Base-by-base conservation (phyloP, 2,113 vertebrate genomes). In the Otis tarda region DNA sequence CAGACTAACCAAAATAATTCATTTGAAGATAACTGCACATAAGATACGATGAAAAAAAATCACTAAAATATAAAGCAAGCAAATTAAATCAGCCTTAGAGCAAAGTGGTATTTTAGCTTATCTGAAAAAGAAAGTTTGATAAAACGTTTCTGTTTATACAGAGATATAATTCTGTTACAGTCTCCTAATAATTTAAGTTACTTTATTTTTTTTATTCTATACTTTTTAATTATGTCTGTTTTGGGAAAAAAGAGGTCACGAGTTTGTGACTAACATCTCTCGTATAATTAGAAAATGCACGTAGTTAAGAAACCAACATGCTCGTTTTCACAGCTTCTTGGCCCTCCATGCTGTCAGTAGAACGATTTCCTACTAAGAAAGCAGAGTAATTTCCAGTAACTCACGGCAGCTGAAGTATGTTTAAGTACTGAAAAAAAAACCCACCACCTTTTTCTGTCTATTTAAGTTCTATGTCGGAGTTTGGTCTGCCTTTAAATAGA, bases 361-460 rank as follows among this genome's bases (percentile, higher is more conserved):
- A 94, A 94, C 84, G 74, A 93, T 95, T 96, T 97, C 43, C 87
- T 92, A 69, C 74, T 41, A 30, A 89, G 77, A 73, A 90, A 85
- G 49, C 2, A 47, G 53, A 83, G 85, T 64, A 57, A 89, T 85
- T 96, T 97, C 96, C 96, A 96, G 96, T 89, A 96, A 97, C 86
- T 95, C 65, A 61, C 12, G 60, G 91, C 92, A 96, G 79, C 74
- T 83, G 81, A 92, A 96, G 70, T 49, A 86, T 2, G 7, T 76
- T 94, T 79, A 94, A 89, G 69, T 50, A 84, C 78, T 73, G 88
- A 92, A 89, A 94, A 60, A 89, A 94, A 60, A 91, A 70, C 11
- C 78, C 87, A 92, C 56, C 69, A 84, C 73, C 79, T 93, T 94
- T 82, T 92, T 96, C 92, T 94, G 86, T 65, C 88, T 96, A 53